These are phyloP conservation scores for Ictalurus furcatus DNA, from an alignment of 2,113 vertebrate genomes.

Conservation along the genomic window DNA sequence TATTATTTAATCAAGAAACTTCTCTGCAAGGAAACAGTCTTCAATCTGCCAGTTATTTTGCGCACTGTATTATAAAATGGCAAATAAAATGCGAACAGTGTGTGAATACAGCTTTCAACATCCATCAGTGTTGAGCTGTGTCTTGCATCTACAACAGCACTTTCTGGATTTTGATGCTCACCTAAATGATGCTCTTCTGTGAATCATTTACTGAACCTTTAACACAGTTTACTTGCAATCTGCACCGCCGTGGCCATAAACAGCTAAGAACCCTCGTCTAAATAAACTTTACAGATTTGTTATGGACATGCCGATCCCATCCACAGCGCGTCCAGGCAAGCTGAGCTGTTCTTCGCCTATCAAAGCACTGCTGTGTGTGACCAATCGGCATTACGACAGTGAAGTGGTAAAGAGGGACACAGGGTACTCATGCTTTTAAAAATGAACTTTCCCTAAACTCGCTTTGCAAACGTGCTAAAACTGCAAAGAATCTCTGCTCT, in stretches of 20 bases:
- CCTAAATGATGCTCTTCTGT: background rate
- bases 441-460: slow-evolving; percentile 77
- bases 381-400: slow-evolving; percentile 59
- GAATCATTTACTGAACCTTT: background rate
- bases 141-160: background rate
- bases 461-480: slow-evolving; percentile 71
- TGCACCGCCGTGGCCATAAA: background rate
- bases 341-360: background rate
- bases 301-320: background rate
- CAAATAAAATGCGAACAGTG: background rate
- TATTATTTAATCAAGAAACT: background rate
- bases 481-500: slow-evolving; percentile 74
- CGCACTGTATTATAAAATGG: background rate
- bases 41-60: background rate
- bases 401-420: slow-evolving; percentile 55
- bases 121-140: background rate
- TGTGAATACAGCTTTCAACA: background rate
- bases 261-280: background rate
- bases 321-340: background rate
- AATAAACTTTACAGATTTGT: slow-evolving; percentile 9
- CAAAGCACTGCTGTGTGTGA: slow-evolving; percentile 56
- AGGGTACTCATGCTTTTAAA: slow-evolving; percentile 64
- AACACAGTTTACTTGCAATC: background rate
- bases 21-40: background rate
- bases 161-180: background rate